Conservation (phyloP, 1,140 invertebrate species). For the Reticulitermes speratus region DNA sequence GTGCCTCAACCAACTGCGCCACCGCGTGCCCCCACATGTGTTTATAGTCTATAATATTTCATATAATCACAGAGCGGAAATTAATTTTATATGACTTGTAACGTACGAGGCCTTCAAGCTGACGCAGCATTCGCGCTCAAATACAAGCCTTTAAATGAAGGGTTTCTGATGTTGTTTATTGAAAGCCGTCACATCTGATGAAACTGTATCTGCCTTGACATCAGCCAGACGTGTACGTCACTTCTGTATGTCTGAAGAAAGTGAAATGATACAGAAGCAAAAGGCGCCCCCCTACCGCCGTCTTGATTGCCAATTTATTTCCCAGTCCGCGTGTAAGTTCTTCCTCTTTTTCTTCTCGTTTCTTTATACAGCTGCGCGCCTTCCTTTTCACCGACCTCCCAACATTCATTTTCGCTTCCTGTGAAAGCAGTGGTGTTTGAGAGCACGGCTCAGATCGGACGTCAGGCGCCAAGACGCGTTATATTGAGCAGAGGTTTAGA, state of each 20-base stretch:
- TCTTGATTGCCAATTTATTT: conserved; percentile 19
- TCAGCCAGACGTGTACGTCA: background rate
- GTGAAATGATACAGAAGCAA: conserved; percentile 1
- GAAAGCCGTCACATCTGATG: background rate
- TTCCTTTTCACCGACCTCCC: background rate
- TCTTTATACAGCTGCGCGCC: background rate
- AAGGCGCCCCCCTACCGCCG: background rate
- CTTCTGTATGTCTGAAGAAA: background rate
- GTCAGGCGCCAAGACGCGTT: background rate
- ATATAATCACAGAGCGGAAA: too few species aligned
- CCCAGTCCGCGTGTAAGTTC: background rate
- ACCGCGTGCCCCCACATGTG: too few species aligned
- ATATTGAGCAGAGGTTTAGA: background rate
- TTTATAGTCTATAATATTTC: too few species aligned
- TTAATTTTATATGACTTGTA: too few species aligned
- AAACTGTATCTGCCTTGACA: background rate
- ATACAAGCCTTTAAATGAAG: background rate
- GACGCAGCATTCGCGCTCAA: background rate
- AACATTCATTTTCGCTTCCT: background rate
- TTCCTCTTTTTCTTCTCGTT: background rate
- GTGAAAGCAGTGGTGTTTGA: background rate
- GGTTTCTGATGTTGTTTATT: background rate
- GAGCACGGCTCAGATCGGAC: background rate
- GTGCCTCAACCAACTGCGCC: too few species aligned
- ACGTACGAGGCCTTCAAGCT: background rate